These are phyloP conservation scores for Patiria miniata DNA, from an alignment of 35 echinoderm and acorn worm genomes.

Conservation along the genomic window DNA sequence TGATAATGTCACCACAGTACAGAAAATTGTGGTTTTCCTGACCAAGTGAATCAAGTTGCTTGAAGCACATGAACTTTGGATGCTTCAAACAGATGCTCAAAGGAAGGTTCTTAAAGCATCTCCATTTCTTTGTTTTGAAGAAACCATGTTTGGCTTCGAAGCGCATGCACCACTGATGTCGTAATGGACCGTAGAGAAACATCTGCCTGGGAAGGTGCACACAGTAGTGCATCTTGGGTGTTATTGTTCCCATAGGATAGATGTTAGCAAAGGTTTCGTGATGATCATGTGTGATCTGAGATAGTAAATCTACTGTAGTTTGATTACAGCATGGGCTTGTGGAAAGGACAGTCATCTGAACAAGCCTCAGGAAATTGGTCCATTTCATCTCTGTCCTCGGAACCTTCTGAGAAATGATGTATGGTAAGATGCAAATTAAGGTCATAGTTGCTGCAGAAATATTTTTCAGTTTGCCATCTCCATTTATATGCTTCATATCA, in stretches of 20 bases:
- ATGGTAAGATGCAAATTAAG: slow-evolving; percentile 49
- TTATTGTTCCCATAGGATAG: slow-evolving; percentile 24
- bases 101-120: slow-evolving; percentile 65
- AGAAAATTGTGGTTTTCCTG: slow-evolving; percentile 10
- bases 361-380: slow-evolving; percentile 51
- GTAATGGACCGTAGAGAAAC: slow-evolving; percentile 30
- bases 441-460: slow-evolving; percentile 61
- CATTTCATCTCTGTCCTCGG: slow-evolving; percentile 46
- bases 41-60: slow-evolving; percentile 27
- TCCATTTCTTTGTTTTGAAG: slow-evolving; percentile 52
- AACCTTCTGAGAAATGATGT: slow-evolving; percentile 53
- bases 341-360: slow-evolving; percentile 57
- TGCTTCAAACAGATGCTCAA: slow-evolving; percentile 41
- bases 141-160: slow-evolving; percentile 65
- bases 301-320: slow-evolving; percentile 29
- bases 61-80: slow-evolving; percentile 61
- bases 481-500: slow-evolving; percentile 17
- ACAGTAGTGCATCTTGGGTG: slow-evolving; percentile 59
- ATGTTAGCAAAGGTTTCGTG: background rate
- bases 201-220: slow-evolving; percentile 44
- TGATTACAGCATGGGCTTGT: slow-evolving; percentile 37
- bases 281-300: slow-evolving; percentile 40
- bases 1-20: slow-evolving; percentile 44
- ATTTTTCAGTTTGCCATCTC: slow-evolving; percentile 55
- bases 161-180: slow-evolving; percentile 56